Conservation (phyloP, 2,888 invertebrate species). For the Cristatella mucedo region DNA sequence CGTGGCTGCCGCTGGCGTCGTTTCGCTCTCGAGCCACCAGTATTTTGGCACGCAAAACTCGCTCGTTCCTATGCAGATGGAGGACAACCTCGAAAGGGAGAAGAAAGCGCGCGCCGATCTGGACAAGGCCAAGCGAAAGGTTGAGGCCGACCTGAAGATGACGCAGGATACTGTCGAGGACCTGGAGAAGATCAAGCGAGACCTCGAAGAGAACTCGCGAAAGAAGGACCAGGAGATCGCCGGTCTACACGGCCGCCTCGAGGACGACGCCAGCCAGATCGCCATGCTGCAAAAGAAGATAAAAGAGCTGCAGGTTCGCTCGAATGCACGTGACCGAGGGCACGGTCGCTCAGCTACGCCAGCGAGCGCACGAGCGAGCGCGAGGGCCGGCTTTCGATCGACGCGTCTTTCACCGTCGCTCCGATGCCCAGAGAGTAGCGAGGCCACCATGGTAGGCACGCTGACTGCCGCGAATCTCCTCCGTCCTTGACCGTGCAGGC, state of each 20-base stretch:
- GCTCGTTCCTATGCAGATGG: too few species aligned
- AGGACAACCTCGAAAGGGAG: conserved; percentile 95
- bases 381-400: too few species aligned
- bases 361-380: too few species aligned
- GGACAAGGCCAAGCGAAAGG: conserved; percentile 93
- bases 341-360: too few species aligned
- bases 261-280: conserved; percentile 94
- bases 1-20: too few species aligned
- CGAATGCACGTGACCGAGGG: too few species aligned
- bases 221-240: conserved; percentile 97
- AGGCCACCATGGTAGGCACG: too few species aligned
- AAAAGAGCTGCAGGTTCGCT: conserved; percentile 75
- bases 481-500: conserved; percentile 41
- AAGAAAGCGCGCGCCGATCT: conserved; percentile 95
- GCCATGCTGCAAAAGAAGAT: conserved; percentile 95
- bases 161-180: conserved; percentile 39
- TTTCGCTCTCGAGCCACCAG: too few species aligned
- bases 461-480: too few species aligned
- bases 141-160: conserved; percentile 91
- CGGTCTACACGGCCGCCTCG: conserved; percentile 77
- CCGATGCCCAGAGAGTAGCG: too few species aligned
- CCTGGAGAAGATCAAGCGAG: conserved; percentile 35
- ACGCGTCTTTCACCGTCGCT: too few species aligned
- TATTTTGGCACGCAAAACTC: too few species aligned
- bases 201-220: conserved; percentile 26